These are phyloP conservation scores for Beaufortia kweichowensis DNA, from an alignment of 2,113 vertebrate species.

Conservation along the genomic window DNA sequence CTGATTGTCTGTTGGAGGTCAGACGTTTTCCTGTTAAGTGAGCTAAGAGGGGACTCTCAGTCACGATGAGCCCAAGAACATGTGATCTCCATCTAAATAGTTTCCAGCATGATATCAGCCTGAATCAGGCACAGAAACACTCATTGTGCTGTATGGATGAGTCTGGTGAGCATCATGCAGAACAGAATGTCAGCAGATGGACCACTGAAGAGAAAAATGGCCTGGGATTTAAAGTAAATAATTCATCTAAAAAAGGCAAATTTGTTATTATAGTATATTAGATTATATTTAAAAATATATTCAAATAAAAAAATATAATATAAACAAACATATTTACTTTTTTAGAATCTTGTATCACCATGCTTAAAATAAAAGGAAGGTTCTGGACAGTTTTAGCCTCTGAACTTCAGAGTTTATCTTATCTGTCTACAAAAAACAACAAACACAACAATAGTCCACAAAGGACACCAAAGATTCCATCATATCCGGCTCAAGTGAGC, in stretches of 20 bases:
- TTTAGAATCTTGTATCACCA: too few species aligned
- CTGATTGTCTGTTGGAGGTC: slow-evolving; percentile 67
- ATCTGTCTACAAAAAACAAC: slow-evolving; percentile 54
- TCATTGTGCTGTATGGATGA: slow-evolving; percentile 64
- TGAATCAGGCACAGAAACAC: slow-evolving; percentile 70
- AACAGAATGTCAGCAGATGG: slow-evolving; percentile 63
- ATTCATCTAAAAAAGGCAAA: too few species aligned
- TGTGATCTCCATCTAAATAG: slow-evolving; percentile 76
- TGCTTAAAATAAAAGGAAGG: slow-evolving; percentile 24
- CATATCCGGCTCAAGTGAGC: slow-evolving; percentile 64
- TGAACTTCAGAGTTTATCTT: slow-evolving; percentile 37
- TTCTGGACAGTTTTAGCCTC: slow-evolving; percentile 3
- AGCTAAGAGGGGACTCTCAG: slow-evolving; percentile 70
- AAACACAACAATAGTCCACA: slow-evolving; percentile 62
- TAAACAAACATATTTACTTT: too few species aligned
- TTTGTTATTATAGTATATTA: too few species aligned
- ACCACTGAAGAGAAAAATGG: neutral
- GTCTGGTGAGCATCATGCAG: slow-evolving; percentile 55
- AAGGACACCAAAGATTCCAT: slow-evolving; percentile 55
- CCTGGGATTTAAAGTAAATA: too few species aligned
- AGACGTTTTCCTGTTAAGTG: slow-evolving; percentile 68
- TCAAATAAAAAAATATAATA: too few species aligned
- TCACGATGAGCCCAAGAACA: slow-evolving; percentile 66
- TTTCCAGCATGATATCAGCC: slow-evolving; percentile 80
- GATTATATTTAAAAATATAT: too few species aligned